Evolutionary conservation across 2,113 vertebrate genomes (phyloP), one percentile per base, ranked within the genome.

Genomic region (Amphiprion ocellaris): DNA sequence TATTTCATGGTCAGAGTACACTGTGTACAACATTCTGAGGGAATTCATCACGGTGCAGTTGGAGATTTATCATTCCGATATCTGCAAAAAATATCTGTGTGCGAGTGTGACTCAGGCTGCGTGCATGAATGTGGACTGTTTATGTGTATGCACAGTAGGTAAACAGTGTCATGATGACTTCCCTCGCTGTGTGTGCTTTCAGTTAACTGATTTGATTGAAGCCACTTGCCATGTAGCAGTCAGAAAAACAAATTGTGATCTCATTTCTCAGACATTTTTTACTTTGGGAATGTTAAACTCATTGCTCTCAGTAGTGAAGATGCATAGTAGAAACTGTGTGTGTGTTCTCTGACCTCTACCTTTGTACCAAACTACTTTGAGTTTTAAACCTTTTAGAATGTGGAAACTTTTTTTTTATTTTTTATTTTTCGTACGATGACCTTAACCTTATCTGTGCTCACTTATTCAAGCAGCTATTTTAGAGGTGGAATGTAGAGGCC

Each of bases 51-150:
- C 37, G 60, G 88, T n/a, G 62, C 69, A 79, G 49, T 23, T 62
- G 28, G 28, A 87, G 75, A 91, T 92, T 82, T 89, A 92, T 93
- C 82, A 84, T 82, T 87, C 41, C 79, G 67, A 87, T 83, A 65
- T 77, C 33, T 84, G 77, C 44, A 64, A 54, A 67, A 70, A 73
- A 64, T 53, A 50, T 80, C 24, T 74, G 1, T 52, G 26, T 58
- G 37, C 49, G 10, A 26, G 30, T 50, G 49, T 37, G 56, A 64
- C 33, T 49, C 37, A 53, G 71, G 5, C 30, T 67, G 30, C 6
- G 30, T 30, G 33, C 4, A 24, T 64, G 52, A 16, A 53, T 62
- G 53, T 65, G 46, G 11, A 26, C 53, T 50, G 55, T 76, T 54
- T 24, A 12, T 41, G 46, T 77, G 59, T 79, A 53, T 21, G 4